Base-by-base conservation (phyloP, 1,140 invertebrate genomes). In the Eciton burchellii region DNA sequence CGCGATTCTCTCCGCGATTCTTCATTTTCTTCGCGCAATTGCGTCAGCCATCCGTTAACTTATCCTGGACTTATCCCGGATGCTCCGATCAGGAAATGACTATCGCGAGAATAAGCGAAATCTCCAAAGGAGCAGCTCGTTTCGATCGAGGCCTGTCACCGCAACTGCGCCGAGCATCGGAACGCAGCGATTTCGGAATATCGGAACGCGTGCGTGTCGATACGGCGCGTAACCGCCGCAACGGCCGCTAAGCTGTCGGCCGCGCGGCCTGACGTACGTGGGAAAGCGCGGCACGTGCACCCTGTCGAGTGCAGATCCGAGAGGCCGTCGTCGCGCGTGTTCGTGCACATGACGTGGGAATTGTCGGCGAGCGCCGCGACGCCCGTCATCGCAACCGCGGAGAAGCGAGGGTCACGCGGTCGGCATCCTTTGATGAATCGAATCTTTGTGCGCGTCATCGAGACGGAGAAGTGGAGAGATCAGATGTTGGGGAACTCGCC, bases 341-440 rank as follows among this genome's bases (percentile, higher is more conserved):
- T 68, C 63, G 57, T 90, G 89, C 89, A 83, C 86, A 82, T 90
- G 89, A 90, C 89, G 87, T 87, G 84, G n/a, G n/a, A n/a, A n/a
- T n/a, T n/a, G n/a, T n/a, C 35, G 56, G 21, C 45, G 83, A 45
- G 82, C 56, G 54, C 56, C 85, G 57, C 79, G 71, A 65, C 71
- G 63, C 35, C 26, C 43, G 4, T n/a, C 9, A 49, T 77, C 79
- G 49, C 70, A 84, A 81, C 68, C 56, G 74, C 74, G 63, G 70
- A 41, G 41, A 19, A 54, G 52, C 79, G 60, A 89, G 77, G 84
- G 66, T 89, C 81, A 71, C 24, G 54, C 41, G 86, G 86, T 85
- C 74, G 66, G 84, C 60, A 76, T 49, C n/a, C n/a, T n/a, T n/a
- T n/a, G n/a, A n/a, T n/a, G n/a, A n/a, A n/a, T n/a, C n/a, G n/a